These are phyloP conservation scores for Palloptera scutellata DNA, from an alignment of 2,888 invertebrate species.

Conservation along the genomic window DNA sequence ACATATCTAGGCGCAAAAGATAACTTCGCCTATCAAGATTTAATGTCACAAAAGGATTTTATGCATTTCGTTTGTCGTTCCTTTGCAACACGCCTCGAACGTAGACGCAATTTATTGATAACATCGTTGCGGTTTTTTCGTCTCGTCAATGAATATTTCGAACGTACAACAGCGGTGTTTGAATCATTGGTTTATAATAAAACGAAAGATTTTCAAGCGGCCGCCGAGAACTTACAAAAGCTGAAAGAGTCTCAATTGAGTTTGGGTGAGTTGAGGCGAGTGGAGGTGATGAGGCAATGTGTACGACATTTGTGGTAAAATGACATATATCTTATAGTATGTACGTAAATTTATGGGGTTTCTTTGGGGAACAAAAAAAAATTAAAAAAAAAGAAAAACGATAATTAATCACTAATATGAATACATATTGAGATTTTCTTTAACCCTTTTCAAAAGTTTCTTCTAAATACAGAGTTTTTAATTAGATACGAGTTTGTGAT, in stretches of 20 bases:
- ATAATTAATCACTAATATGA: too few relatives aligned
- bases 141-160: slow-evolving; percentile 77
- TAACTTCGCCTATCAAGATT: slow-evolving; percentile 67
- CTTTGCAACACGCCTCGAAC: slow-evolving; percentile 77
- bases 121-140: slow-evolving; percentile 80
- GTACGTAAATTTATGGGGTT: too few relatives aligned
- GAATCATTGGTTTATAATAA: slow-evolving; percentile 73
- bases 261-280: slow-evolving; percentile 66
- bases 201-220: slow-evolving; percentile 66
- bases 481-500: too few relatives aligned
- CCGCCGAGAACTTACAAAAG: slow-evolving; percentile 68
- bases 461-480: too few relatives aligned
- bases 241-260: slow-evolving; percentile 70
- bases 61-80: slow-evolving; percentile 84
- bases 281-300: too few relatives aligned
- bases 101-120: slow-evolving; percentile 76
- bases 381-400: too few relatives aligned
- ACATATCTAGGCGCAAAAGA: slow-evolving; percentile 65
- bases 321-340: too few relatives aligned
- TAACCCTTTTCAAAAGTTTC: too few relatives aligned
- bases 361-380: too few relatives aligned
- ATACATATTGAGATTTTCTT: too few relatives aligned
- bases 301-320: too few relatives aligned
- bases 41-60: slow-evolving; percentile 78
- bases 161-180: slow-evolving; percentile 73